Percentiles rank a stretch among this genome's conserved stretches.
phyloP scores from a whole-genome alignment of 2,888 invertebrate species.

The Barypeithes pellucidus region DNA sequence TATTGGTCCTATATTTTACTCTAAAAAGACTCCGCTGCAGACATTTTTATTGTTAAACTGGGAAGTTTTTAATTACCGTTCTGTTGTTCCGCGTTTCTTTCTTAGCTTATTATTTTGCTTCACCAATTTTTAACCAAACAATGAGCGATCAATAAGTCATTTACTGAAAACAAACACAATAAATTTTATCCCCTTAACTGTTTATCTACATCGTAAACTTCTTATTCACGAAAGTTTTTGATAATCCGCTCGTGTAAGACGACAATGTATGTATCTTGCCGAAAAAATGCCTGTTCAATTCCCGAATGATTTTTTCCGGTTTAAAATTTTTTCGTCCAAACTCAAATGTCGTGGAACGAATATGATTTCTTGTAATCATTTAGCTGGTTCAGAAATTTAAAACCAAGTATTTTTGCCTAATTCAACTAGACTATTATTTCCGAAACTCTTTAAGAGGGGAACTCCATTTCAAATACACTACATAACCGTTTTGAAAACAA shows the following conservation, averaged over 20 bases:
- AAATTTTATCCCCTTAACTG: conserved; percentile 58
- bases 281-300: too few species aligned
- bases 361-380: too few species aligned
- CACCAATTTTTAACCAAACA: conserved; percentile 58
- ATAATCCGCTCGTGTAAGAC: neutral
- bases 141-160: conserved; percentile 60
- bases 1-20: conserved; percentile 15
- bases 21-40: conserved; percentile 21
- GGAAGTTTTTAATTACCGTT: conserved; percentile 43
- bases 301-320: too few species aligned
- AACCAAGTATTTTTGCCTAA: too few species aligned
- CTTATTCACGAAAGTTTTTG: conserved; percentile 46
- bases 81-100: conserved; percentile 38
- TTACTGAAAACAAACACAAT: conserved; percentile 61
- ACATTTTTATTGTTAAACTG: conserved; percentile 43
- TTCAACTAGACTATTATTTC: neutral
- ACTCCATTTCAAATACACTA: conserved; percentile 48
- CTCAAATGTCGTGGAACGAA: too few species aligned
- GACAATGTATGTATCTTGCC: too few species aligned
- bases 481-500: conserved; percentile 56
- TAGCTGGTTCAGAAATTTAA: too few species aligned
- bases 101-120: conserved; percentile 54
- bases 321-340: too few species aligned
- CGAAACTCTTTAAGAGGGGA: conserved; percentile 45
- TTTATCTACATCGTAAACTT: conserved; percentile 56